Percentiles rank a stretch among this genome's conserved stretches.
Conservation (phyloP, 2,888 invertebrate genomes). For the Diaprepes abbreviatus region DNA sequence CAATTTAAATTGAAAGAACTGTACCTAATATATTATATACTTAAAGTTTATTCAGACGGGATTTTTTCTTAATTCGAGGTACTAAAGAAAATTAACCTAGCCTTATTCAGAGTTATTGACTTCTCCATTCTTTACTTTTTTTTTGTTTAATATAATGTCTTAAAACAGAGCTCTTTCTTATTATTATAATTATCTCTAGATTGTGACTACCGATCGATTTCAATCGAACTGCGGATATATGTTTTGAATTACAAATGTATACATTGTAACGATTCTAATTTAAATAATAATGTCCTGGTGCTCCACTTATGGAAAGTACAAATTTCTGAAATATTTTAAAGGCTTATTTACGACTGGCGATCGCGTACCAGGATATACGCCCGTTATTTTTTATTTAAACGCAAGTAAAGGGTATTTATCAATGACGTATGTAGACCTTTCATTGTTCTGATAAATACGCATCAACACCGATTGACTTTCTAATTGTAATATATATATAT, state of each 20-base stretch:
- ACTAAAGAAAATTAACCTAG: not conserved
- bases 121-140: not conserved
- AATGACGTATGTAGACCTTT: no score
- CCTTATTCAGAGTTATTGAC: slow-evolving; percentile 5
- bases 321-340: not conserved
- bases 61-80: not conserved
- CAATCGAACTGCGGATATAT: no score
- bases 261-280: not conserved
- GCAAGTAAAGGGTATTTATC: no score
- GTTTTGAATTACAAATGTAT: no score
- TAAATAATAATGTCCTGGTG: not conserved
- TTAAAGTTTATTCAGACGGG: not conserved
- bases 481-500: no score
- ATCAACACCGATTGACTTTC: no score
- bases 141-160: not conserved
- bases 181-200: not conserved
- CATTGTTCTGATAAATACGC: no score
- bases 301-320: not conserved
- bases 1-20: not conserved
- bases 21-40: not conserved
- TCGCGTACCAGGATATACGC: not conserved
- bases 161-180: no score
- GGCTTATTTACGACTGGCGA: not conserved
- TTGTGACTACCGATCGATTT: no score
- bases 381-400: not conserved